These are phyloP conservation scores for Onychomys leucogaster DNA, from an alignment of 2,797 vertebrate species.

Conservation along the genomic window DNA sequence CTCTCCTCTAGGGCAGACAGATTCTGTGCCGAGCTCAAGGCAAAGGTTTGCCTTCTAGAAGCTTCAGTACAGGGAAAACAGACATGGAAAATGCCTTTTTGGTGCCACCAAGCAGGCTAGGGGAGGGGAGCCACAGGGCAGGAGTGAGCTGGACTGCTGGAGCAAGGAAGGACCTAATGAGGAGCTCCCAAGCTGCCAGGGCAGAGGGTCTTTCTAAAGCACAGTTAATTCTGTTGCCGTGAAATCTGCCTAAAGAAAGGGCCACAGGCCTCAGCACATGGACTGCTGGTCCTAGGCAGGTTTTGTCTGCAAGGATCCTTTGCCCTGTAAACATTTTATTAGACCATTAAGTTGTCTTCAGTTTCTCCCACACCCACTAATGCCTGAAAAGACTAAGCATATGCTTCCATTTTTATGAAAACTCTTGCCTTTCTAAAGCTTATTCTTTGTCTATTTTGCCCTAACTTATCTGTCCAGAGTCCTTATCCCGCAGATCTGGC, in stretches of 20 bases:
- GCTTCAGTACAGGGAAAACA: neutral
- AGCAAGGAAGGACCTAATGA: neutral
- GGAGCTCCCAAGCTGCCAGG: neutral
- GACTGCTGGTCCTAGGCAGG: slow-evolving; percentile 2
- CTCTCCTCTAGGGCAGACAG: neutral
- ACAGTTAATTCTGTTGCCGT: neutral
- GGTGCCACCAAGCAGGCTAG: neutral
- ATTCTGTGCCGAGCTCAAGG: neutral
- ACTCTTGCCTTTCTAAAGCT: slow-evolving; percentile 58
- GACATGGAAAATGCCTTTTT: neutral
- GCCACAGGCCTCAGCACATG: neutral
- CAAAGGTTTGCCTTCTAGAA: neutral
- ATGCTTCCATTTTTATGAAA: slow-evolving; percentile 45
- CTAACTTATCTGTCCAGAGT: slow-evolving; percentile 19
- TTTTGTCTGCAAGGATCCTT: neutral
- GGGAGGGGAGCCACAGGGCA: neutral
- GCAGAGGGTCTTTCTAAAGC: neutral
- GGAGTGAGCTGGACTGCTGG: neutral
- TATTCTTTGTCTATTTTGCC: slow-evolving; percentile 37
- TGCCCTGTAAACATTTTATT: slow-evolving; percentile 59
- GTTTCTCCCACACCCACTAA: slow-evolving; percentile 38
- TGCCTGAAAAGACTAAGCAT: neutral
- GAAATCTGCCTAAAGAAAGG: slow-evolving; percentile 13
- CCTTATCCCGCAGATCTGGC: neutral
- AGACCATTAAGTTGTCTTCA: slow-evolving; percentile 30